phyloP scores from a whole-genome alignment of 2,888 invertebrate species.

The Ormyrus rosae region DNA sequence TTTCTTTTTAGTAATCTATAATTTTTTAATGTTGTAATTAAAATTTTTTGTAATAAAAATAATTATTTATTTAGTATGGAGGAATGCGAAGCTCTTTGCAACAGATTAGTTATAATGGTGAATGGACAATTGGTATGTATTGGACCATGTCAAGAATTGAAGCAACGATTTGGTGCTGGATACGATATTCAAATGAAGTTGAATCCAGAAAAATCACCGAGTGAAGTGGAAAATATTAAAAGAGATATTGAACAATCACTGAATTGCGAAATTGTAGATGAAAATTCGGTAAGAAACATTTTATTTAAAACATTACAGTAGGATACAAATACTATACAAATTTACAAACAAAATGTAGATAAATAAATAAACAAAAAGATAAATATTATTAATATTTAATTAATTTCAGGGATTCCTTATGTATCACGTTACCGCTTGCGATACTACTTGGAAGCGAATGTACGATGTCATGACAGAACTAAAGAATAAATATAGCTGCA shows the following conservation, averaged over 20 bases:
- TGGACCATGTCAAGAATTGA: slow-evolving; percentile 84
- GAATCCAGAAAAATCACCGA: slow-evolving; percentile 62
- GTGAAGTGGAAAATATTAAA: slow-evolving; percentile 75
- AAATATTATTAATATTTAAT: neutral
- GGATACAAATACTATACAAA: neutral
- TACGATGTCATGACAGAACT: slow-evolving; percentile 69
- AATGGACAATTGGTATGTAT: slow-evolving; percentile 85
- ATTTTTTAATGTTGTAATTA: neutral
- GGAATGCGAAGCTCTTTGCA: slow-evolving; percentile 90
- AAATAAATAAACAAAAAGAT: neutral
- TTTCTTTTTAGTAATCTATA: neutral
- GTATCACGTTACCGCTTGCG: slow-evolving; percentile 68
- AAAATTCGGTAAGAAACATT: slow-evolving; percentile 79
- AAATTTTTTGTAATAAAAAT: neutral
- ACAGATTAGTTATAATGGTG: slow-evolving; percentile 87
- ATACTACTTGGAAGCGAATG: slow-evolving; percentile 72
- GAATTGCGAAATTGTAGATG: slow-evolving; percentile 82
- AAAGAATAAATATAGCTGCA: slow-evolving; percentile 66
- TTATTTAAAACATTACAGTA: neutral
- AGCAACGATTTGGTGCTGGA: slow-evolving; percentile 84
- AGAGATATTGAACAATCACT: slow-evolving; percentile 78
- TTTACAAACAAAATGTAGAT: neutral
- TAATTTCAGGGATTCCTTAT: slow-evolving; percentile 67
- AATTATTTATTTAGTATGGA: slow-evolving; percentile 82
- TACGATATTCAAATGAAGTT: slow-evolving; percentile 80